Percentiles rank a stretch among this genome's conserved stretches.
phyloP scores from a whole-genome alignment of 2,888 invertebrate genomes.

The Tetragnatha montana region DNA sequence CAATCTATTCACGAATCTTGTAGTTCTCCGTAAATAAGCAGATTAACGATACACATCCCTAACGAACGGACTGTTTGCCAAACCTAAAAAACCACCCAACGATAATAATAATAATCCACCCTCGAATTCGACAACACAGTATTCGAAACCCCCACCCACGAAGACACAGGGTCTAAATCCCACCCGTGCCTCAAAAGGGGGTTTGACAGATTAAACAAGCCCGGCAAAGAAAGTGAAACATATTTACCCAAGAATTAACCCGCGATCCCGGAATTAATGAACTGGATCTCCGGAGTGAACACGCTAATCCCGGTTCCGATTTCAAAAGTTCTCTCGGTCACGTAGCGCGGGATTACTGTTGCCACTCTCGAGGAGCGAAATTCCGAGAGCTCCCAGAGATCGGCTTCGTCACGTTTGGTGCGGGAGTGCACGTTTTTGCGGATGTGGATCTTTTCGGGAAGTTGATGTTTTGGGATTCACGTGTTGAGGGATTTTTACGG shows the following conservation, averaged over 20 bases:
- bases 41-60: no score
- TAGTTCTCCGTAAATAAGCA: no score
- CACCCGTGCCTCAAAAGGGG: constrained; percentile 6
- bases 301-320: not conserved
- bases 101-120: not conserved
- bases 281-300: constrained; percentile 1
- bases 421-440: constrained; percentile 26
- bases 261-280: constrained; percentile 31
- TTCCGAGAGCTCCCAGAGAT: constrained; percentile 20
- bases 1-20: no score
- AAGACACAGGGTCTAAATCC: not conserved
- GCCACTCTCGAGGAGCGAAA: constrained; percentile 21
- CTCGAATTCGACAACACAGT: not conserved
- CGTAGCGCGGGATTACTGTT: constrained; percentile 35
- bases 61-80: no score
- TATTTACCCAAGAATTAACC: constrained; percentile 40
- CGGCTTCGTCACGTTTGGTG: constrained; percentile 51
- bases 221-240: constrained; percentile 19
- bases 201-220: constrained; percentile 12
- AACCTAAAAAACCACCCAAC: no score
- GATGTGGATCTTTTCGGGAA: constrained; percentile 15
- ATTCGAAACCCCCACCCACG: not conserved
- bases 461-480: no score
- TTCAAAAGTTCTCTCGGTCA: constrained; percentile 26
- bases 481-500: no score